Base-by-base conservation (phyloP, 2,888 invertebrate species). In the Bedellia somnulentella region DNA sequence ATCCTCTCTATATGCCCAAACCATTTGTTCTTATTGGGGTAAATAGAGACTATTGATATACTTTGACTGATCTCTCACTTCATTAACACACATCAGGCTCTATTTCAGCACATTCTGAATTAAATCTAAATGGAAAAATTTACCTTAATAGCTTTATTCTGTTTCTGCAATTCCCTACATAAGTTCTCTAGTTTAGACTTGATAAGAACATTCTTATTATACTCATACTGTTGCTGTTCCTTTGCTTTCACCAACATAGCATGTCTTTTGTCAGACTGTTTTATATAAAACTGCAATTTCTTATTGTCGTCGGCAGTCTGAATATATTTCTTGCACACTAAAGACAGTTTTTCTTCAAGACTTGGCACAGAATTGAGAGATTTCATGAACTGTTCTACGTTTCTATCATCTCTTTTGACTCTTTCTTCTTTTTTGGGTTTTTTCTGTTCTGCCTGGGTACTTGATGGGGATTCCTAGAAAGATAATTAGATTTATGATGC, bases 131-230 rank as follows among this genome's bases (percentile, higher is more conserved):
- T n/a, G n/a, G n/a, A 30, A 23, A 29, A 11, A 41, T 43, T 40
- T 67, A 89, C 88, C 79, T 93, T 93, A 11, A 95, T 87, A 29
- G 87, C 82, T 57, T 93, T 93, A 54, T 95, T 94, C 46, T 93
- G 89, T 52, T 89, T 88, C 63, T 96, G 96, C 25, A 97, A 79
- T 57, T 96, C 95, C 6, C 96, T 73, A 52, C 96, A 96, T 3
- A 97, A 77, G 52, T 86, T 89, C 57, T 96, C 95, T 41, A 97
- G 66, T 49, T 91, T 86, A 15, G 88, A 86, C 39, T 89, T 86
- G 27, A 91, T 83, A 27, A 93, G 79, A 30, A 93, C 80, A 28
- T 86, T 84, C 62, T 91, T 93, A 41, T 88, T 89, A 37, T 87
- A 83, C 47, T 95, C 94, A 29, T 84, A 77, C 49, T 91, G 89